These are phyloP conservation scores for Bubo bubo DNA, from an alignment of 2,113 vertebrate species.

Conservation along the genomic window DNA sequence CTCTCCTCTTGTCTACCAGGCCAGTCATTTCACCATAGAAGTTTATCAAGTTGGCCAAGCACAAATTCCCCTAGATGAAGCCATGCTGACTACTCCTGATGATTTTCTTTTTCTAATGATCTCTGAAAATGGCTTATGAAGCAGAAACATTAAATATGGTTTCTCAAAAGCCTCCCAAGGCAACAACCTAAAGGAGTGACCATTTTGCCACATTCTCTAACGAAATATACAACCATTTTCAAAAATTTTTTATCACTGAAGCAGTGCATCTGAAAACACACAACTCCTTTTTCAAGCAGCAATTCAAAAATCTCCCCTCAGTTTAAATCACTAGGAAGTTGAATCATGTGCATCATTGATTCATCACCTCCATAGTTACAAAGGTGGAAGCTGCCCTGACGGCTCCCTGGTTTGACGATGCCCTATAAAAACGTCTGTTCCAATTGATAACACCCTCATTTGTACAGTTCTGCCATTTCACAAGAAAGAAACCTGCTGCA, in stretches of 20 bases:
- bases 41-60: not conserved
- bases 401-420: not conserved
- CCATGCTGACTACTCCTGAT: not conserved
- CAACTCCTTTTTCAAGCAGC: not conserved
- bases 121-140: not conserved
- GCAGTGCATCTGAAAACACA: not conserved
- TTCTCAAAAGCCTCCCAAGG: not conserved
- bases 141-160: not conserved
- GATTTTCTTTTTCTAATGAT: not conserved
- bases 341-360: not conserved
- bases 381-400: not conserved
- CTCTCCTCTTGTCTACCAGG: not conserved
- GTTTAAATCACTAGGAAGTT: not conserved
- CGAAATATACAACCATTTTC: not conserved
- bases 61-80: not conserved
- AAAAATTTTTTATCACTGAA: not conserved
- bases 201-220: not conserved
- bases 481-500: not conserved
- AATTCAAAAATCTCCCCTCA: not conserved
- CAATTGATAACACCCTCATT: not conserved
- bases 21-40: not conserved
- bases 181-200: not conserved
- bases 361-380: not conserved
- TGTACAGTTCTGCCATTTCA: not conserved
- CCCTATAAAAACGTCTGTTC: constrained; percentile 8